These are phyloP conservation scores for Amphipoea lucens DNA, from an alignment of 2,888 invertebrate species.

Conservation along the genomic window DNA sequence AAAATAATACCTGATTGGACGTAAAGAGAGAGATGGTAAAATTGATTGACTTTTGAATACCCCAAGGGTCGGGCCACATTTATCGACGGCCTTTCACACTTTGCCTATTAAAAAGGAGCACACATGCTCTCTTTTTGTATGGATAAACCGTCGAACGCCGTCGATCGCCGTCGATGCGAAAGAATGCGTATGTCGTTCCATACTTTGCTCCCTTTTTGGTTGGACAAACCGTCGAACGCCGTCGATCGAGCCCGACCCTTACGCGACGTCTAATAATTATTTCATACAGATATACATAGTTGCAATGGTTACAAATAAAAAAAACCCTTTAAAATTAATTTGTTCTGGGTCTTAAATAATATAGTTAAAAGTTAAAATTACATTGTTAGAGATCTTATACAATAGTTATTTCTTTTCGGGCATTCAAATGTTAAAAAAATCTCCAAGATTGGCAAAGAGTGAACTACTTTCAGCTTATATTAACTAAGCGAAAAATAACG, in stretches of 20 bases:
- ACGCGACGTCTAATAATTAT: neutral
- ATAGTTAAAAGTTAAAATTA: neutral
- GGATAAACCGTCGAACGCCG: no score
- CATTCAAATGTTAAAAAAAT: constrained; percentile 40
- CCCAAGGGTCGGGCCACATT: no score
- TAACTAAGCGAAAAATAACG: constrained; percentile 8
- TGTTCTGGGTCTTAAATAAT: constrained; percentile 33
- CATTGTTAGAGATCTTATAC: neutral
- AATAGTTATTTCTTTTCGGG: neutral
- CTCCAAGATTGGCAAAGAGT: constrained; percentile 15
- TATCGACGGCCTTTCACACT: no score
- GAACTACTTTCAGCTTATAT: constrained; percentile 14
- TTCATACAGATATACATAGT: neutral
- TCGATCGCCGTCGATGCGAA: no score
- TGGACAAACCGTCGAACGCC: no score
- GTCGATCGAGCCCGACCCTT: no score
- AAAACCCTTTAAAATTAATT: constrained; percentile 7
- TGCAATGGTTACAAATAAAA: neutral
- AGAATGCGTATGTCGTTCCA: no score
- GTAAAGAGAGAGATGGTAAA: neutral
- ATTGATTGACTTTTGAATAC: neutral
- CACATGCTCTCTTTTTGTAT: no score
- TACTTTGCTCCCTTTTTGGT: no score
- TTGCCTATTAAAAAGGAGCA: no score
- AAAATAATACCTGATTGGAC: neutral